Base-by-base conservation (phyloP, 2,888 invertebrate species). In the Matsumyia berberina region DNA sequence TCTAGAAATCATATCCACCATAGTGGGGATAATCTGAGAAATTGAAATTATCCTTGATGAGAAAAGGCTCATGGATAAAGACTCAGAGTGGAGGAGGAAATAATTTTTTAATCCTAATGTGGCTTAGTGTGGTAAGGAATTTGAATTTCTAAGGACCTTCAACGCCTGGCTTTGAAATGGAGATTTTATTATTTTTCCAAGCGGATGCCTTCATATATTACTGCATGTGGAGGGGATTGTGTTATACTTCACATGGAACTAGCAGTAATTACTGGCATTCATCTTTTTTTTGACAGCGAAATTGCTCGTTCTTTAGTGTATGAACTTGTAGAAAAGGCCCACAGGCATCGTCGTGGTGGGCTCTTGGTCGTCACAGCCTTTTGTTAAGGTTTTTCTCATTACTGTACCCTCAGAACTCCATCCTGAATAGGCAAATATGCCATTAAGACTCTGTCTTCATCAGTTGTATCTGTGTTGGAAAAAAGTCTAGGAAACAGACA, bases 31-130 rank as follows among this genome's bases (percentile, higher is more conserved):
- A 73, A 66, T 79, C 74, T 74, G 67, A 67, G 67, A 53, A 80
- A 74, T 80, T 74, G 74, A 67, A 74, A 80, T 74, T 74, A 80
- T 74, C 74, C 67, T 37, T 69, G 67, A 74, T 67, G 80, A 69
- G 67, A 74, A 74, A 74, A 78, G 67, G 37, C 80, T 67, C 60
- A 60, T 24, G 35, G 49, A 66, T 51, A 53, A 62, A 60, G 11
- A 46, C 17, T 46, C 4, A 11, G 42, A 42, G 15, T 17, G 15
- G 15, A 5, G 2, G 15, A 42, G 15, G 19, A 15, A 46, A n/a
- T n/a, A n/a, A n/a, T n/a, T n/a, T n/a, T n/a, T n/a, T n/a, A n/a
- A n/a, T n/a, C n/a, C n/a, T n/a, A n/a, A n/a, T n/a, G 7, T 44
- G 44, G 17, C 7, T 12, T 39, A 39, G 39, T 12, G 12, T 39